Conservation (phyloP, 2,888 invertebrate species). For the Oligia strigilis region DNA sequence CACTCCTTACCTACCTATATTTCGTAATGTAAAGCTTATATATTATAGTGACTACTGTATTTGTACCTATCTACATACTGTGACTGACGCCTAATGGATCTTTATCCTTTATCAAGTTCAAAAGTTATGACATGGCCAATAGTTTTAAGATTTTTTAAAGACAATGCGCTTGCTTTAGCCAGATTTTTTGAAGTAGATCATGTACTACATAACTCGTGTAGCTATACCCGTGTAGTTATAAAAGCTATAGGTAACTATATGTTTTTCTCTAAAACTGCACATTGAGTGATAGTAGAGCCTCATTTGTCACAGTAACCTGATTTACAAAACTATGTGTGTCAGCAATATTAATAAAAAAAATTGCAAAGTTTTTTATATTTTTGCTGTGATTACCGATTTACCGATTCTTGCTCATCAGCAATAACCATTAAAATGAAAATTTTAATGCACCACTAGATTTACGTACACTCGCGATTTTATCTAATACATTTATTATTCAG, state of each 20-base stretch:
- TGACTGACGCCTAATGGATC: not conserved
- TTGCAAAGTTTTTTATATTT: not conserved
- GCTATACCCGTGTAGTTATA: not conserved
- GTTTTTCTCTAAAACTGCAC: not conserved
- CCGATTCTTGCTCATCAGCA: not conserved
- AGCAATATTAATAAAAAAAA: not conserved
- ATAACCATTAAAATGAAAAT: not conserved
- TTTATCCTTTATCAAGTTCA: not conserved
- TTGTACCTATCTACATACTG: not conserved
- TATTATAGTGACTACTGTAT: not conserved
- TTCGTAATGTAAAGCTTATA: not conserved
- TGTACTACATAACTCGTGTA: too few species aligned
- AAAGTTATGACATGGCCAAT: not conserved
- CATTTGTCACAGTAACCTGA: not conserved
- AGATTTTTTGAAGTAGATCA: not conserved
- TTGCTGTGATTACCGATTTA: not conserved
- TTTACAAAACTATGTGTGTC: not conserved
- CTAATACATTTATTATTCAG: not conserved
- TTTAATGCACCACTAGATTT: not conserved
- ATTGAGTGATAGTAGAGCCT: not conserved
- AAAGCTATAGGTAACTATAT: not conserved
- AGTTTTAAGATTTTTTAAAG: not conserved
- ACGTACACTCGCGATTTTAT: not conserved
- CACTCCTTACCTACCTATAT: not conserved
- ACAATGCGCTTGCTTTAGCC: too few species aligned